These are phyloP conservation scores for Entomobrya multifasciata DNA, from an alignment of 2,888 invertebrate species.

Conservation along the genomic window DNA sequence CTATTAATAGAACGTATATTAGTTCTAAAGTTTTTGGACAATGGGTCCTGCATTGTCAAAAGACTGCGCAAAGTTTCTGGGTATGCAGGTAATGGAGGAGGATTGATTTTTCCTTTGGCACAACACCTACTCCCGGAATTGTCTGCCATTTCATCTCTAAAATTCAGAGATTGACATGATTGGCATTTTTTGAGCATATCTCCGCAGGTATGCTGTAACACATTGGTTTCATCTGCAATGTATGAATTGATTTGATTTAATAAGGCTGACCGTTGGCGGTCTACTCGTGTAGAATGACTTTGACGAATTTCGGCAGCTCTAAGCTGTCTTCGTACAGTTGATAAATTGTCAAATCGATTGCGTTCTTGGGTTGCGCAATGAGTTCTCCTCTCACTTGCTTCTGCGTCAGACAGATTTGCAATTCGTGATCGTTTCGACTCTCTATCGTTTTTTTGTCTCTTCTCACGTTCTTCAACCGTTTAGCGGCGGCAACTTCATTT, in stretches of 20 bases:
- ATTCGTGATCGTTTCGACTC: no score
- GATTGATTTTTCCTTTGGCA: no score
- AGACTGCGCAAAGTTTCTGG: no score
- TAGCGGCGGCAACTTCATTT: not conserved
- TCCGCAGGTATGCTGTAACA: no score
- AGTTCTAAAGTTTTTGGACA: no score
- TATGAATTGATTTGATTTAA: not conserved
- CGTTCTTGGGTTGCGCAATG: not conserved
- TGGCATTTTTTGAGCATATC: not conserved
- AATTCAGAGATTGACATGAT: not conserved
- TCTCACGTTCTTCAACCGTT: not conserved
- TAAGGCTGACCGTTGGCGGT: not conserved
- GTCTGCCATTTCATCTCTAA: no score
- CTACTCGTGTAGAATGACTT: not conserved
- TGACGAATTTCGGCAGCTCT: not conserved
- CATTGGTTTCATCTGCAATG: not conserved
- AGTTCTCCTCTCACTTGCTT: not conserved
- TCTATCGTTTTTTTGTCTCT: constrained; percentile 3
- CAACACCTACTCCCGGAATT: no score
- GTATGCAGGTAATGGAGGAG: no score
- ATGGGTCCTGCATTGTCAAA: no score
- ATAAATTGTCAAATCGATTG: not conserved
- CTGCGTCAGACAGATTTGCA: not conserved
- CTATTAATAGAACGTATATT: no score
- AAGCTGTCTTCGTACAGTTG: not conserved